These are phyloP conservation scores for Blastomussa wellsi DNA, from an alignment of 92 coral and sea anemone species.

Conservation along the genomic window DNA sequence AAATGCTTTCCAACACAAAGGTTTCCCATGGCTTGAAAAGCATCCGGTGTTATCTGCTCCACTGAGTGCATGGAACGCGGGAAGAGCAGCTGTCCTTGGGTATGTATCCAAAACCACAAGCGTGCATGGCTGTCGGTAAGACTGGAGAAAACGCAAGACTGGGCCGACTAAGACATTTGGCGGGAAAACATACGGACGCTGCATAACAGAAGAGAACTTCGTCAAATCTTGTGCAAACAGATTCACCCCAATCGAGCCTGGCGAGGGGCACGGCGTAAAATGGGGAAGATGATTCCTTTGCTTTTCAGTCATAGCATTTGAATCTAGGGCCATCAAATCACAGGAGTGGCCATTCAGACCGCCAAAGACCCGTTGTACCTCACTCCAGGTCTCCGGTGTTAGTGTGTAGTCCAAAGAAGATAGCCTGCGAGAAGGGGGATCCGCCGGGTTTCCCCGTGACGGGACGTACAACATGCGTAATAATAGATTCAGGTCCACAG, in stretches of 20 bases:
- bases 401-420: constrained; percentile 48
- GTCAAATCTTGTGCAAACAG: too few relatives aligned
- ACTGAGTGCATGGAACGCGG: constrained; percentile 58
- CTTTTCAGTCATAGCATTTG: too few relatives aligned
- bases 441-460: constrained; percentile 52
- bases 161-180: too few relatives aligned
- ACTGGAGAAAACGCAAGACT: too few relatives aligned
- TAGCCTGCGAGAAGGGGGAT: constrained; percentile 56
- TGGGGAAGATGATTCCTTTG: too few relatives aligned
- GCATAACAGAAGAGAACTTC: too few relatives aligned
- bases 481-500: constrained; percentile 18
- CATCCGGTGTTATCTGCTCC: constrained; percentile 66
- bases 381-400: constrained; percentile 27
- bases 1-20: constrained; percentile 44
- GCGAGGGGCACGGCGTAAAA: too few relatives aligned
- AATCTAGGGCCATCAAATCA: constrained; percentile 62
- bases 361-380: constrained; percentile 41
- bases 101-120: too few relatives aligned
- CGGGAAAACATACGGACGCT: too few relatives aligned
- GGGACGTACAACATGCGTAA: constrained; percentile 53
- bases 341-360: constrained; percentile 47
- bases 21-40: constrained; percentile 38
- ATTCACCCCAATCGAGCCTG: too few relatives aligned
- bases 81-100: constrained; percentile 63
- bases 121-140: too few relatives aligned